Evolutionary conservation across 2,797 vertebrate species (phyloP).

Genomic region (Agapornis canus): DNA sequence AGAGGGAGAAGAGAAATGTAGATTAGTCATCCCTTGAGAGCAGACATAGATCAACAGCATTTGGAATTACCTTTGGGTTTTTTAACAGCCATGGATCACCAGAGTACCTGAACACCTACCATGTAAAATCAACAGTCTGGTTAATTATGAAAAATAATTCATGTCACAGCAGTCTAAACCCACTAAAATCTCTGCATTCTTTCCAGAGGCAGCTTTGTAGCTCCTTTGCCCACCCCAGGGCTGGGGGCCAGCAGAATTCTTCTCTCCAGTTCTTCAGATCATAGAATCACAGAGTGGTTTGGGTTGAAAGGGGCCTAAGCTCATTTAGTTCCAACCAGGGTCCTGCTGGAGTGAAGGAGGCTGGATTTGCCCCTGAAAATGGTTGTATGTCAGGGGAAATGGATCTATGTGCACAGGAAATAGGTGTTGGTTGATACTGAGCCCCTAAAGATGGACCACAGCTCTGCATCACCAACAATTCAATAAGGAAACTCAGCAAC

Average conservation of each 20-base stretch:
- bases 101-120: slow-evolving; percentile 57
- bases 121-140: slow-evolving; percentile 51
- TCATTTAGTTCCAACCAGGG: not conserved
- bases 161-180: slow-evolving; percentile 17
- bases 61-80: slow-evolving; percentile 52
- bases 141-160: slow-evolving; percentile 62
- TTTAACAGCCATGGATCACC: slow-evolving; percentile 53
- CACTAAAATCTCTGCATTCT: not conserved
- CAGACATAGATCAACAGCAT: slow-evolving; percentile 58
- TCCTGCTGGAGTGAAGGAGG: not conserved
- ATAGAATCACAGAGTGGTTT: not conserved
- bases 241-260: not conserved
- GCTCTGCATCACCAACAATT: not conserved
- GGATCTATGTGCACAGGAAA: not conserved
- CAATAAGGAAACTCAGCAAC: not conserved
- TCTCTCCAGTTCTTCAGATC: not conserved
- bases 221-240: accelerated
- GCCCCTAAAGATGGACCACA: not conserved
- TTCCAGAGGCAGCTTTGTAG: not conserved
- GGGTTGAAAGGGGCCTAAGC: not conserved
- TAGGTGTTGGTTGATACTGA: not conserved
- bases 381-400: accelerated
- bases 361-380: not conserved
- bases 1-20: slow-evolving; percentile 58
- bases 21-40: slow-evolving; percentile 59